Conservation (phyloP, 2,888 invertebrate genomes). For the Clunio marinus region DNA sequence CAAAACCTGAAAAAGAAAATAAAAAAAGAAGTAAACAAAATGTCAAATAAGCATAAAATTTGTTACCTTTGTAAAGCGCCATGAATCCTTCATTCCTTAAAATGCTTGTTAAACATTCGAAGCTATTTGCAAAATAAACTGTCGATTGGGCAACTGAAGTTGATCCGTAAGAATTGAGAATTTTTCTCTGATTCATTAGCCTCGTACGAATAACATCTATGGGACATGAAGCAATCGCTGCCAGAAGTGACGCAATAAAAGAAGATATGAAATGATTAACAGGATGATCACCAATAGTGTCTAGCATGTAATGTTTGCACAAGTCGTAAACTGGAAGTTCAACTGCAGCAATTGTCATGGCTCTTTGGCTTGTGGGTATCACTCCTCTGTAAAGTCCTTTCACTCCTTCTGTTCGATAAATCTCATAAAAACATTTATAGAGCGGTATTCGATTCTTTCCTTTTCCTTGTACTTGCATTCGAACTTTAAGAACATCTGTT, state of each 20-base stretch:
- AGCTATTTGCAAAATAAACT: constrained; percentile 40
- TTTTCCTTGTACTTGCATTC: constrained; percentile 73
- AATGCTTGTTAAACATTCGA: constrained; percentile 58
- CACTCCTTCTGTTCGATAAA: constrained; percentile 77
- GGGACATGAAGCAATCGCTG: constrained; percentile 90
- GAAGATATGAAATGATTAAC: constrained; percentile 64
- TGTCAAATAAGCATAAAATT: too few relatives aligned
- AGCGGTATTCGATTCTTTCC: constrained; percentile 57
- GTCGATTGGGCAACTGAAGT: constrained; percentile 41
- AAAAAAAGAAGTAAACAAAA: not conserved
- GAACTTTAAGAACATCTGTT: constrained; percentile 92
- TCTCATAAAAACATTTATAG: constrained; percentile 73
- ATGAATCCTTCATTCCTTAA: constrained; percentile 79
- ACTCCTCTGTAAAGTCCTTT: constrained; percentile 80
- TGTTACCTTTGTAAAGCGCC: constrained; percentile 83
- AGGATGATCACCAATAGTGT: constrained; percentile 62
- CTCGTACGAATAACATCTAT: constrained; percentile 90
- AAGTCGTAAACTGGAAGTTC: constrained; percentile 92
- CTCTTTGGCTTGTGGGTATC: constrained; percentile 87
- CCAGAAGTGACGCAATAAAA: constrained; percentile 85
- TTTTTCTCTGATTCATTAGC: constrained; percentile 84
- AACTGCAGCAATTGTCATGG: constrained; percentile 75
- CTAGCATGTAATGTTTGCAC: constrained; percentile 70
- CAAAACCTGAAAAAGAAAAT: constrained; percentile 58
- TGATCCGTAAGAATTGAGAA: constrained; percentile 51